A percentile compares a stretch with the other conserved stretches of the same genome.
Conservation (phyloP, 2,797 vertebrate genomes). For the Gymnocypris eckloni region DNA sequence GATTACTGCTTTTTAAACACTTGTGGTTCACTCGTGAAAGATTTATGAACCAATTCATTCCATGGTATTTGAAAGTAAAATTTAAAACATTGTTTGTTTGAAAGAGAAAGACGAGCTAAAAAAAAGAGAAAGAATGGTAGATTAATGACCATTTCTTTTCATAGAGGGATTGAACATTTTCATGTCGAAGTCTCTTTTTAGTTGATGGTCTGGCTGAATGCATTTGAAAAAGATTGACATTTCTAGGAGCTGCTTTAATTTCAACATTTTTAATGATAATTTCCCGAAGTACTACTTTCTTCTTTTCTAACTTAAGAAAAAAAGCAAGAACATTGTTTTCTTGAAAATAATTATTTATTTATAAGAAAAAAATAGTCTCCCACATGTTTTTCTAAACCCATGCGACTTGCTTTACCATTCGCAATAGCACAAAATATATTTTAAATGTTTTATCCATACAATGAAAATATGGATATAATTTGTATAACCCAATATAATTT, state of each 20-base stretch:
- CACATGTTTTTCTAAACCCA: too few species aligned
- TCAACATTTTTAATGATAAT: neutral
- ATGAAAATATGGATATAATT: neutral
- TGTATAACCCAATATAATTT: too few species aligned
- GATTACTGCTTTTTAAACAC: slow-evolving; percentile 10
- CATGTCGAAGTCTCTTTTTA: neutral
- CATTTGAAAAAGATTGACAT: neutral
- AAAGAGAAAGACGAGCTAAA: neutral
- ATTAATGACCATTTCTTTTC: neutral
- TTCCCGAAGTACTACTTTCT: neutral
- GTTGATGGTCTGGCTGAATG: neutral
- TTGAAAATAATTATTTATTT: neutral
- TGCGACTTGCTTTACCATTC: neutral
- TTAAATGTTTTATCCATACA: neutral
- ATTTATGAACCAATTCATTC: neutral
- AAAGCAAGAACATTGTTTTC: neutral
- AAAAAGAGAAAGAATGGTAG: too few species aligned
- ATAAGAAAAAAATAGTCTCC: too few species aligned
- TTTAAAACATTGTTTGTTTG: neutral
- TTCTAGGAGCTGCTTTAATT: neutral
- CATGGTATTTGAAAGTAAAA: neutral
- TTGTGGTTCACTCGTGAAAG: neutral
- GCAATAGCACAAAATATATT: neutral
- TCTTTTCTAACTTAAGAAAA: neutral
- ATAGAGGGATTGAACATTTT: neutral